Conservation (phyloP, 2,113 vertebrate species). For the Cyprinodon brontotheroides region DNA sequence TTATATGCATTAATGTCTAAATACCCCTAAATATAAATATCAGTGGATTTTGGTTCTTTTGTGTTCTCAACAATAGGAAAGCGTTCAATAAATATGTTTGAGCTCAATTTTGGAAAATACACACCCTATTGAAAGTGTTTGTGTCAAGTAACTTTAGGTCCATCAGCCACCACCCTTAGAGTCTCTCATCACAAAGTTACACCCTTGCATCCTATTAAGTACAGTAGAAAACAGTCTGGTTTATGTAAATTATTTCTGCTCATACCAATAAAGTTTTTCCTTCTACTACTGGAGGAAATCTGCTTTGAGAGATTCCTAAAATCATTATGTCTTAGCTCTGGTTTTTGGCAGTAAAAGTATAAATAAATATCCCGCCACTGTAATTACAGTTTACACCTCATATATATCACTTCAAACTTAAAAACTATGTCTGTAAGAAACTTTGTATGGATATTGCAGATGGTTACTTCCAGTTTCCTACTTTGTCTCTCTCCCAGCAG, state of each 20-base stretch:
- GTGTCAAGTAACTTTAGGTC: no score
- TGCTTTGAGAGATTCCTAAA: not conserved
- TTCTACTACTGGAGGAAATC: not conserved
- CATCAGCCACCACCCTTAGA: no score
- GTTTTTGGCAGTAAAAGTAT: not conserved
- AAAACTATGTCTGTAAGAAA: not conserved
- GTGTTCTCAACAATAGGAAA: no score
- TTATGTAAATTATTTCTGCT: not conserved
- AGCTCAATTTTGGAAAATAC: no score
- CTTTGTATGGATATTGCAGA: not conserved
- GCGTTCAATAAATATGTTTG: no score
- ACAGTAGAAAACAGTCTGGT: not conserved
- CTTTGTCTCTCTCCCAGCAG: not conserved
- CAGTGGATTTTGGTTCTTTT: no score
- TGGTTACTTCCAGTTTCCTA: not conserved
- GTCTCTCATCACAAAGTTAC: no score
- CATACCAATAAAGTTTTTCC: not conserved
- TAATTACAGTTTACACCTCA: not conserved
- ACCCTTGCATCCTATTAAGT: not conserved
- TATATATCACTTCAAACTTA: not conserved
- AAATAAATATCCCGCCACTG: not conserved
- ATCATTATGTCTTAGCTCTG: not conserved
- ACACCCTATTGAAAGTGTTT: no score
- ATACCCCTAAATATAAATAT: no score
- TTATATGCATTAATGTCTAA: no score